Evolutionary conservation across 2,888 invertebrate genomes (phyloP).

Genomic region (Thera britannica): DNA sequence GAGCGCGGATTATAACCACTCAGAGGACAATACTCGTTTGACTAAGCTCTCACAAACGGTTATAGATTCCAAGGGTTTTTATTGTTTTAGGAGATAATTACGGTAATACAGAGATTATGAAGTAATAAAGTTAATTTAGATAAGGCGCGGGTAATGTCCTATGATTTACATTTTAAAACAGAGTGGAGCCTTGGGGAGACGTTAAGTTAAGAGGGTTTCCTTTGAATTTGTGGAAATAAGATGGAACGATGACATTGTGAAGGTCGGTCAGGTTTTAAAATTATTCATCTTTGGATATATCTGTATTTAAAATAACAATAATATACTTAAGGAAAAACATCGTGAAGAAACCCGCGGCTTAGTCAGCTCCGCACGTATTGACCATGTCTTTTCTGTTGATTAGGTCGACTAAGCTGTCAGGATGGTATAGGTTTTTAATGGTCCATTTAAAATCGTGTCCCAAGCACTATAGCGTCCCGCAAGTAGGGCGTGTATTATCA

Average conservation of each 20-base stretch:
- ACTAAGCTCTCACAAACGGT: constrained; percentile 45
- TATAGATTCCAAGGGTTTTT: constrained; percentile 50
- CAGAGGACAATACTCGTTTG: constrained; percentile 42
- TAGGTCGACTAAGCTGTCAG: no score
- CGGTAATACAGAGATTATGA: constrained; percentile 16
- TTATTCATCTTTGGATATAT: no score
- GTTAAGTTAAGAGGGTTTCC: neutral
- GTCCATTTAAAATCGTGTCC: no score
- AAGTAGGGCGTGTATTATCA: no score
- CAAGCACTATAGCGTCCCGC: no score
- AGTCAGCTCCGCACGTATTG: no score
- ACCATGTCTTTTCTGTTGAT: no score
- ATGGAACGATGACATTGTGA: neutral
- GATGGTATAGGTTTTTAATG: no score
- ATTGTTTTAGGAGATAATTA: constrained; percentile 36
- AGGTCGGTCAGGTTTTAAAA: neutral
- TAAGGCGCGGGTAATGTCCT: constrained; percentile 10
- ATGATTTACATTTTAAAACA: constrained; percentile 9
- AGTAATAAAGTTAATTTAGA: constrained; percentile 17
- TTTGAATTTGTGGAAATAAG: neutral
- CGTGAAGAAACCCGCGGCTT: no score
- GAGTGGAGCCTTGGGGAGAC: neutral
- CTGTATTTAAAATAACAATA: no score
- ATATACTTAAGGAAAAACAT: no score
- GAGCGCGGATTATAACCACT: constrained; percentile 56